Conservation (phyloP, 2,113 vertebrate genomes). For the Apteryx owenii region DNA sequence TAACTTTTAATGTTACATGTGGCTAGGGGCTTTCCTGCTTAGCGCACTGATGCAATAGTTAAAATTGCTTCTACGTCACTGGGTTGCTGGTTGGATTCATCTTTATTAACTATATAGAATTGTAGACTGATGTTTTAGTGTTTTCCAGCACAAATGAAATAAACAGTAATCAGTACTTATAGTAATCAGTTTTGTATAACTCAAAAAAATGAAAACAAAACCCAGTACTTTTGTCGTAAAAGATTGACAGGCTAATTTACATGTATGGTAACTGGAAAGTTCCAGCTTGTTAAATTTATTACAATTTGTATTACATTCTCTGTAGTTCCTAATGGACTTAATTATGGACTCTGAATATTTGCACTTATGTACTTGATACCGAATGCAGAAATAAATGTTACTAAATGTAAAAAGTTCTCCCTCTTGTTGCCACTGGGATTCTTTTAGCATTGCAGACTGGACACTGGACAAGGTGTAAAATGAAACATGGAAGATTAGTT, state of each 20-base stretch:
- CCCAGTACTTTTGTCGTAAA: conserved; percentile 89
- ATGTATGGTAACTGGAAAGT: conserved; percentile 88
- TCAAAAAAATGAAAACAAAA: conserved; percentile 76
- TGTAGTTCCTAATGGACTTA: conserved; percentile 91
- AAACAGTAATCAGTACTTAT: conserved; percentile 87
- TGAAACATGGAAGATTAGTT: neutral
- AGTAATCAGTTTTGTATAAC: conserved; percentile 95
- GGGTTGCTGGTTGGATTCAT: conserved; percentile 89
- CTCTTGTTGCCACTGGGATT: conserved; percentile 1
- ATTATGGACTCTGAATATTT: conserved; percentile 97
- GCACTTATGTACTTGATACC: conserved; percentile 99
- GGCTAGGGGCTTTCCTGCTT: conserved; percentile 87
- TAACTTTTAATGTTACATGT: conserved; percentile 86
- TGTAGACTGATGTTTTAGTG: conserved; percentile 88
- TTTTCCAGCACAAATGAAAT: conserved; percentile 91
- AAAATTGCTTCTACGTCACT: conserved; percentile 89
- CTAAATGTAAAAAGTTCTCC: conserved; percentile 84
- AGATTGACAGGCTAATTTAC: conserved; percentile 90
- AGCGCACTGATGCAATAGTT: conserved; percentile 87
- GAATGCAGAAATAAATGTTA: conserved; percentile 99
- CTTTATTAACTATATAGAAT: conserved; percentile 89
- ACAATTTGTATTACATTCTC: conserved; percentile 96
- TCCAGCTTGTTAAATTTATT: conserved; percentile 94
- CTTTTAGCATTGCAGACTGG: neutral
- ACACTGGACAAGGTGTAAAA: neutral